A percentile compares a stretch with the other conserved stretches of the same genome.
These are phyloP conservation scores for Drosophila maculinotata DNA, from an alignment of 2,888 invertebrate genomes.

Conservation along the genomic window DNA sequence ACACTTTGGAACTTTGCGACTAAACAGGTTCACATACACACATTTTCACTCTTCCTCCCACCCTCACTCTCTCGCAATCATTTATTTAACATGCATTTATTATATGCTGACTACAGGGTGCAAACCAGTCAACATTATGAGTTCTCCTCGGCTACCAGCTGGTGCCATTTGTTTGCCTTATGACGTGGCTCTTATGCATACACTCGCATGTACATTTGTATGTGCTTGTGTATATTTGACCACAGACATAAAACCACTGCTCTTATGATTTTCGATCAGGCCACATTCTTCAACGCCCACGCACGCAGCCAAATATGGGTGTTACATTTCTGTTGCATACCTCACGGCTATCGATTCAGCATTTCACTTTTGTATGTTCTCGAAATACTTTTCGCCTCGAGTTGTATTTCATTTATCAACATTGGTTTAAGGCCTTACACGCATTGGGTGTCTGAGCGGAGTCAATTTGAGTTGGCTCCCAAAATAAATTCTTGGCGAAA, in stretches of 20 bases:
- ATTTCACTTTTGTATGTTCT: conserved; percentile 10
- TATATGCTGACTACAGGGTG: conserved; percentile 13
- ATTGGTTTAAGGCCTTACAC: not conserved
- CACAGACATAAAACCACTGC: conserved; percentile 26
- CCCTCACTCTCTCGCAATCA: not conserved
- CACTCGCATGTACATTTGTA: not conserved
- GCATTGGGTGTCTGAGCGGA: not conserved
- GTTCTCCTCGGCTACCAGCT: conserved; percentile 23
- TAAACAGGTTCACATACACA: not conserved
- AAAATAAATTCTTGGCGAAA: conserved; percentile 7
- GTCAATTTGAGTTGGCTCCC: conserved; percentile 12
- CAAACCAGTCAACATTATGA: conserved; percentile 24
- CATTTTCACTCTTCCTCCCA: not conserved
- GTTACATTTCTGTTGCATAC: conserved; percentile 39
- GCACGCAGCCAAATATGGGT: not conserved
- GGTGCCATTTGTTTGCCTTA: conserved; percentile 50
- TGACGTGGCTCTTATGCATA: conserved; percentile 30
- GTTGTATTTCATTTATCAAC: conserved; percentile 8
- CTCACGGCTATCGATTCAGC: conserved; percentile 18
- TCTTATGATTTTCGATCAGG: conserved; percentile 12
- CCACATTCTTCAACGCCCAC: conserved; percentile 6
- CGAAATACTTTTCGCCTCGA: not conserved
- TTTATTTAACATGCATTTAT: conserved; percentile 6
- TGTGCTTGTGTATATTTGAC: conserved; percentile 16
- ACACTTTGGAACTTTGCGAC: conserved; percentile 19